phyloP scores from a whole-genome alignment of 2,113 vertebrate species.

The Cygnus atratus region DNA sequence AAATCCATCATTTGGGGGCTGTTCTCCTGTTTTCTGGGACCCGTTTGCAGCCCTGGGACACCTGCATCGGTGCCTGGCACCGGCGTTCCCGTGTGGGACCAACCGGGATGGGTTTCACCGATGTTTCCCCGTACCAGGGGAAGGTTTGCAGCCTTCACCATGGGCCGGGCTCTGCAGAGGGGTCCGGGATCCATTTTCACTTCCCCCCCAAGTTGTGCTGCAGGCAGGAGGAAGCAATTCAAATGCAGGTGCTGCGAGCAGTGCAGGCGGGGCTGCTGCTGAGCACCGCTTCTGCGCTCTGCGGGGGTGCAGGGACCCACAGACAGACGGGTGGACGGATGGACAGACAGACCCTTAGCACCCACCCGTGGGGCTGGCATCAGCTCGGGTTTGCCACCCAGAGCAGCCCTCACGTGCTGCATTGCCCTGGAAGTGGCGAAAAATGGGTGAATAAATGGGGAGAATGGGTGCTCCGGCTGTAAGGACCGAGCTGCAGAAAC shows the following conservation, averaged over 20 bases:
- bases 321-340: not conserved
- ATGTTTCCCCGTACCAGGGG: not conserved
- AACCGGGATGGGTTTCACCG: not conserved
- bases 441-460: not conserved
- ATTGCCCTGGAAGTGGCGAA: not conserved
- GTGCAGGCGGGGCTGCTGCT: not conserved
- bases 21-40: not conserved
- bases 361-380: not conserved
- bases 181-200: not conserved
- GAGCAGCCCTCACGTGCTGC: not conserved
- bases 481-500: too few species aligned
- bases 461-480: not conserved
- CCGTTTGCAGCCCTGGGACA: not conserved
- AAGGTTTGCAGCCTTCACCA: not conserved
- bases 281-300: not conserved
- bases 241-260: not conserved
- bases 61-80: not conserved
- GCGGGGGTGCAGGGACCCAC: not conserved
- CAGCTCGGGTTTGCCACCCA: not conserved
- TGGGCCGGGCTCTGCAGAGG: not conserved
- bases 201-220: not conserved
- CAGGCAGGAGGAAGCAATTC: not conserved
- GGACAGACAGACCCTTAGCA: not conserved
- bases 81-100: not conserved
- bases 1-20: not conserved